These are phyloP conservation scores for Clamator glandarius DNA, from an alignment of 2,797 vertebrate species.

Conservation along the genomic window DNA sequence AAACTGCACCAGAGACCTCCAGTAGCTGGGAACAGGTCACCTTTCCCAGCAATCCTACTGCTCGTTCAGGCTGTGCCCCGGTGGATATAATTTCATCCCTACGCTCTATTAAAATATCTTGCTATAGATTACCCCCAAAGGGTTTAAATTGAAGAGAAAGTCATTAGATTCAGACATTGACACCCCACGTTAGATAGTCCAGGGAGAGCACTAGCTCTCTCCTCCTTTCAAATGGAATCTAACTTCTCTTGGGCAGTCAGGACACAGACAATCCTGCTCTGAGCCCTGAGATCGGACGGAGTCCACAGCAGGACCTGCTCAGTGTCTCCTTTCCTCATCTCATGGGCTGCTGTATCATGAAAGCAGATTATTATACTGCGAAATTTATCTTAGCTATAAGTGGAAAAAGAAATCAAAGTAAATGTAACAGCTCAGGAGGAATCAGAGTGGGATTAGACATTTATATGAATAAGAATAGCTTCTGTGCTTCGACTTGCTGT, in stretches of 20 bases:
- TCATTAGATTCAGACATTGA: background rate
- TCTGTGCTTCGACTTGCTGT: conserved; percentile 8
- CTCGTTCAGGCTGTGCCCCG: background rate
- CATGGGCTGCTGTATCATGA: background rate
- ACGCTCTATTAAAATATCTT: background rate
- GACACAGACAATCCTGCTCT: background rate
- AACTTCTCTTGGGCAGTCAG: background rate
- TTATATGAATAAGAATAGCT: conserved; percentile 54
- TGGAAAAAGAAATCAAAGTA: conserved; percentile 48
- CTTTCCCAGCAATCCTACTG: background rate
- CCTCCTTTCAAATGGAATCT: background rate
- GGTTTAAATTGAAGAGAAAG: background rate
- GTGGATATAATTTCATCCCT: background rate
- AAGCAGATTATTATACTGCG: background rate
- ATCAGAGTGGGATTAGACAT: conserved; percentile 57
- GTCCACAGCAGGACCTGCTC: background rate
- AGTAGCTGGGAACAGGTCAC: background rate
- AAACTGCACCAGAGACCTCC: background rate
- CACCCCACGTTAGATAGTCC: accelerated
- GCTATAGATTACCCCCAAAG: background rate
- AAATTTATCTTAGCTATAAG: conserved; percentile 24
- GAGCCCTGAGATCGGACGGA: background rate
- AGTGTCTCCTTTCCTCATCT: background rate
- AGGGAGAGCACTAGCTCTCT: background rate
- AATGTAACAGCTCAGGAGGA: conserved; percentile 58